A percentile compares a stretch with the other conserved stretches of the same genome.
Evolutionary conservation across 2,113 vertebrate species (phyloP).

Genomic region (Elachura formosa): DNA sequence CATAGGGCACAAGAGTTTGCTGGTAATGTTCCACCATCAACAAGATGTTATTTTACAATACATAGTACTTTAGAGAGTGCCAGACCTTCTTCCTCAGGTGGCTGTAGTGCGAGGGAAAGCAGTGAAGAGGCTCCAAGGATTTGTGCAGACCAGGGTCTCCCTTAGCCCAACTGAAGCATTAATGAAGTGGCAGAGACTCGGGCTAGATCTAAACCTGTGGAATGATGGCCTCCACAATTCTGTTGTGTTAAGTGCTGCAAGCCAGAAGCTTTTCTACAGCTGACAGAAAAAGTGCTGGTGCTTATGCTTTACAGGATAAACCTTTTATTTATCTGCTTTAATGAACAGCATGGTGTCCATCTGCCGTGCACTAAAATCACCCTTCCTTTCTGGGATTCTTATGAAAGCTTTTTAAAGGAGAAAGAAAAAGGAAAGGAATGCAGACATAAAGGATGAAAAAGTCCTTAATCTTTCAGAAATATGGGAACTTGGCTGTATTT

Average conservation of each 20-base stretch:
- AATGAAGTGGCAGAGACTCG: not conserved
- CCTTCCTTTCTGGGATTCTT: conserved; percentile 19
- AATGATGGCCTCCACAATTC: not conserved
- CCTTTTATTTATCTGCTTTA: conserved; percentile 30
- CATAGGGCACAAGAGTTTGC: not conserved
- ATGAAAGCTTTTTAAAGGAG: not conserved
- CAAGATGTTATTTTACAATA: not conserved
- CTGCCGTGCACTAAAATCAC: not conserved
- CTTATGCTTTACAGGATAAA: not conserved
- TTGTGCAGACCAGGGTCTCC: not conserved
- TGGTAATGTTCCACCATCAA: not conserved
- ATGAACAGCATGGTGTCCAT: not conserved
- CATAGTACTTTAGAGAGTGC: not conserved
- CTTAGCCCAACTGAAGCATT: not conserved
- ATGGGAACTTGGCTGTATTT: conserved; percentile 25
- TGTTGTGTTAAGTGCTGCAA: not conserved
- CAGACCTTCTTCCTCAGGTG: not conserved
- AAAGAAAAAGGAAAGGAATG: not conserved
- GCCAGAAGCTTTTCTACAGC: not conserved
- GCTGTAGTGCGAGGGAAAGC: not conserved
- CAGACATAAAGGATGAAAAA: not conserved
- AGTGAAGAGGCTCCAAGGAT: not conserved
- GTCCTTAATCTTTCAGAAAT: conserved; percentile 41
- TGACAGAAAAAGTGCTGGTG: not conserved
- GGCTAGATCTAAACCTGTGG: not conserved